Base-by-base conservation (phyloP, 2,113 vertebrate species). In the Trachemys scripta region DNA sequence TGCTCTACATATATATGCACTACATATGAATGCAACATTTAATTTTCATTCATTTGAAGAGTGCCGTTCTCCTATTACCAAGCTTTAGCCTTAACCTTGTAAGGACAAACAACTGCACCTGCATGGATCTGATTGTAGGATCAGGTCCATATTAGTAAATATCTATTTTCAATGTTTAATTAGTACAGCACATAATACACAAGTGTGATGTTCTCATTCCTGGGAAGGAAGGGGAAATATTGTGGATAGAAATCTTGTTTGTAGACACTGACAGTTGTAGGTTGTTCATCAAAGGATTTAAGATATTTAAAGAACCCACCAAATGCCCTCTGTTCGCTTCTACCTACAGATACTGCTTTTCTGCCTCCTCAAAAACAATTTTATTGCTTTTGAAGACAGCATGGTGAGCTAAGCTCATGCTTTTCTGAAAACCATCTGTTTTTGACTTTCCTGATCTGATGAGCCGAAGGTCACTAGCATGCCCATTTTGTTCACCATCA, bases 111-210 rank as follows among this genome's bases (percentile, higher is more conserved):
- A 7, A 78, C 38, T 47, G 45, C 25, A 78, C 25, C 42, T 47
- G 24, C 75, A 47, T 47, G 42, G 75, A 45, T 47, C 75, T 45
- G 38, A 76, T 47, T 76, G 20, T 25, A 76, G 42, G 42, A 76
- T 45, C 22, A 45, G 75, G 42, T 14, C 5, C 38, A 45, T 47
- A 27, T 76, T 82, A 35, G 35, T 80, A 38, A 59, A 57, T 27
- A 76, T 12, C 22, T 24, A 76, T 76, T 47, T 10, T 12, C 42
- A 22, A 8, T 2, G 22, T 1, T 19, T 24, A 27, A 11, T 76
- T 56, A 10, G 50, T 6, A 49, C n/a, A 76, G 8, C 19, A 0
- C 1, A 0, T 27, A 5, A 53, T 35, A 35, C 29, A 25, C 45
- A 75, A 53, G 29, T 50, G 3, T 1, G 1, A 4, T 47, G 45